These are phyloP conservation scores for Cromileptes altivelis DNA, from an alignment of 2,113 vertebrate genomes.

Conservation along the genomic window DNA sequence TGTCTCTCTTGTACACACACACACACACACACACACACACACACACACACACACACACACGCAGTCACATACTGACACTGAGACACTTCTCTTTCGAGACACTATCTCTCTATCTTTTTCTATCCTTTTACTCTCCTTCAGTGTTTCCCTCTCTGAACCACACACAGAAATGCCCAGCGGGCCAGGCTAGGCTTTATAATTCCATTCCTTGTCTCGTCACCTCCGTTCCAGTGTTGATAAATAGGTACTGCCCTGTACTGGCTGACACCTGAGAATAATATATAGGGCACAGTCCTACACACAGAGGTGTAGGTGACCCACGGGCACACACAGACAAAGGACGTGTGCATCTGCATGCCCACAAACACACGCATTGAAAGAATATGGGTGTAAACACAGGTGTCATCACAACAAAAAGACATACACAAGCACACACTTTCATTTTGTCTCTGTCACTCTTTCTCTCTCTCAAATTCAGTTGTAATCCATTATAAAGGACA, in stretches of 20 bases:
- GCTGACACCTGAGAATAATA: slow-evolving; percentile 58
- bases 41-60: neutral
- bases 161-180: slow-evolving; percentile 2
- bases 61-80: neutral
- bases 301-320: neutral
- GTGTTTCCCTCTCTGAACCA: neutral
- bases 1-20: neutral
- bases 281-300: slow-evolving; percentile 28
- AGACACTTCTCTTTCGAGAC: neutral
- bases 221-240: slow-evolving; percentile 47
- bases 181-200: slow-evolving; percentile 43
- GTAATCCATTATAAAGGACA: neutral
- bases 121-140: neutral
- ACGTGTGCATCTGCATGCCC: neutral
- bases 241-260: slow-evolving; percentile 30
- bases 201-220: slow-evolving; percentile 50
- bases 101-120: neutral
- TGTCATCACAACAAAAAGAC: neutral
- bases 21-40: neutral
- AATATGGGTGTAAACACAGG: neutral
- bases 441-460: neutral
- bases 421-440: neutral
- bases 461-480: neutral
- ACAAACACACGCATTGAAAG: neutral
- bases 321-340: neutral